These are phyloP conservation scores for Galbula dea DNA, from an alignment of 2,113 vertebrate species.

Conservation along the genomic window DNA sequence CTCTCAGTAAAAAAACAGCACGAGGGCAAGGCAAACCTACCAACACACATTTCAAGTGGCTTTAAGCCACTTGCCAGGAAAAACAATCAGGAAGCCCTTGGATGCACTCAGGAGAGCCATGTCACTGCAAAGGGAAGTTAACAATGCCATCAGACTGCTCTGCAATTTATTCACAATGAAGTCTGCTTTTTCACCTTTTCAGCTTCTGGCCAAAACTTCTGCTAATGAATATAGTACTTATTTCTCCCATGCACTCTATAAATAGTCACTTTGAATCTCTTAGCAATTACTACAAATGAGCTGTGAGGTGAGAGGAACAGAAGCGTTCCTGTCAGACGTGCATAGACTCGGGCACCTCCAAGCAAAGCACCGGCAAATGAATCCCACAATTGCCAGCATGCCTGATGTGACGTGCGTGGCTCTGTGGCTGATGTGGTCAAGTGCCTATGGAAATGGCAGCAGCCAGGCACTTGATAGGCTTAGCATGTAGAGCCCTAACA, in stretches of 20 bases:
- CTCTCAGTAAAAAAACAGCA: not conserved
- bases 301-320: not conserved
- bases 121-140: not conserved
- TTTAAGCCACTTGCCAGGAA: not conserved
- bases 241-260: not conserved
- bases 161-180: not conserved
- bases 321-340: not conserved
- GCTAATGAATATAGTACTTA: not conserved
- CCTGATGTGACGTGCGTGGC: not conserved
- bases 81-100: not conserved
- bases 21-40: not conserved
- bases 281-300: not conserved
- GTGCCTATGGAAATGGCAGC: fast-evolving
- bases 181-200: not conserved
- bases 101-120: not conserved
- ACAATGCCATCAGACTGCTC: not conserved
- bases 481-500: not conserved
- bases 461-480: fast-evolving
- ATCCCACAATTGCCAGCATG: not conserved
- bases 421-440: fast-evolving
- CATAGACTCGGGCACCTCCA: not conserved
- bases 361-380: not conserved
- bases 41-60: not conserved
- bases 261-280: not conserved
- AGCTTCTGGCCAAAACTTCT: not conserved